These are phyloP conservation scores for Andrena chrysosceles DNA, from an alignment of 2,888 invertebrate species.

Conservation along the genomic window DNA sequence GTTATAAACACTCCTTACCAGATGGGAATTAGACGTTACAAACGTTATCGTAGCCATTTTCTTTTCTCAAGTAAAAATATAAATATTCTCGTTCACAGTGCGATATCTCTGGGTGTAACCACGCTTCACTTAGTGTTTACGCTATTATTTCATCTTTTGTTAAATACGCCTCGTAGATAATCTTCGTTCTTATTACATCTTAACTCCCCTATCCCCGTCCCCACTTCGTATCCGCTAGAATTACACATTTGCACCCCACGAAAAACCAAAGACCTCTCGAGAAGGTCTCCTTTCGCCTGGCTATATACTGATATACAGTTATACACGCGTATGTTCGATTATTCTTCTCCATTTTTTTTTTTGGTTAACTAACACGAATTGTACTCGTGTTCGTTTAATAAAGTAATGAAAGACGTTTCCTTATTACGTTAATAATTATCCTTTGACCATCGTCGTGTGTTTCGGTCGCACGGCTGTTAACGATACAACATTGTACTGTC, in stretches of 20 bases:
- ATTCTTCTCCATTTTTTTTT: not conserved
- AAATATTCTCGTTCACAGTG: slow-evolving; percentile 76
- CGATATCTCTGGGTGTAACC: slow-evolving; percentile 71
- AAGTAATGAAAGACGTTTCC: slow-evolving; percentile 83
- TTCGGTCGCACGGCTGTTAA: slow-evolving; percentile 44
- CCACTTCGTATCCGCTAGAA: slow-evolving; percentile 35
- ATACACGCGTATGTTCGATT: slow-evolving; percentile 57
- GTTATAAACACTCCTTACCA: slow-evolving; percentile 69
- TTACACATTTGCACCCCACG: slow-evolving; percentile 47
- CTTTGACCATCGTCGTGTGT: slow-evolving; percentile 56
- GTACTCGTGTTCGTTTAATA: slow-evolving; percentile 78
- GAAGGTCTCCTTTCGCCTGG: slow-evolving; percentile 38
- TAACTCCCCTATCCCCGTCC: slow-evolving; percentile 31
- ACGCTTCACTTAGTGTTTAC: slow-evolving; percentile 57
- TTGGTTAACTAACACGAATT: slow-evolving; percentile 71
- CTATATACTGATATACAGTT: slow-evolving; percentile 59
- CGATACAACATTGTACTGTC: slow-evolving; percentile 44
- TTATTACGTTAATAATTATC: slow-evolving; percentile 76
- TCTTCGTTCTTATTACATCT: slow-evolving; percentile 38
- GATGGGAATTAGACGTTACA: slow-evolving; percentile 72
- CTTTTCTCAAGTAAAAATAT: slow-evolving; percentile 81
- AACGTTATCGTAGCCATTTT: slow-evolving; percentile 75
- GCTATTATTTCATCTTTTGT: slow-evolving; percentile 24
- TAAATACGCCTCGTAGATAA: slow-evolving; percentile 57
- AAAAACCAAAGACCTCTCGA: slow-evolving; percentile 42